phyloP scores from a whole-genome alignment of 1,140 invertebrate species.

The Lucilia cuprina region DNA sequence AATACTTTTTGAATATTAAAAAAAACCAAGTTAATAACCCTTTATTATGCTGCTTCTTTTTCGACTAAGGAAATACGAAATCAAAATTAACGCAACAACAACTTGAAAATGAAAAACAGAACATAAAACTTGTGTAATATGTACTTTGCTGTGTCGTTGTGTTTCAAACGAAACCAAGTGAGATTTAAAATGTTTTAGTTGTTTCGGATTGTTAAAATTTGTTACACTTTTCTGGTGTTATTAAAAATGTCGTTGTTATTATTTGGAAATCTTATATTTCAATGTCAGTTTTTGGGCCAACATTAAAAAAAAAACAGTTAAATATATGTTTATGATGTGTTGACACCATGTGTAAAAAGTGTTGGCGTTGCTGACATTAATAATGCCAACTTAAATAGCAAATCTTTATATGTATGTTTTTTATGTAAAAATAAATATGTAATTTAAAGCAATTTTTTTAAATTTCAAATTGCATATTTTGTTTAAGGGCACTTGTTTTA shows the following conservation, averaged over 20 bases:
- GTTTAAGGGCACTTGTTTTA: not conserved
- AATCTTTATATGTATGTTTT: too few species aligned
- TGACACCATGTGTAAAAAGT: not conserved
- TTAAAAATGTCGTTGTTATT: not conserved
- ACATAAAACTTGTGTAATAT: not conserved
- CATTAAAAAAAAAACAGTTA: not conserved
- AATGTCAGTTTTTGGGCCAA: not conserved
- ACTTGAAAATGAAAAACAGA: not conserved
- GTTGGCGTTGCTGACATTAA: not conserved
- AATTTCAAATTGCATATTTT: not conserved
- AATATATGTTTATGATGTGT: not conserved
- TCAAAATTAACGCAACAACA: not conserved
- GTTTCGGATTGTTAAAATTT: not conserved
- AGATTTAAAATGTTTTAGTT: not conserved
- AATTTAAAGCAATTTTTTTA: not conserved
- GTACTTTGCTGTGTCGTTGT: not conserved
- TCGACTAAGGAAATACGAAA: not conserved
- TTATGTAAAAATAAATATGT: not conserved
- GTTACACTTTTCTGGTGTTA: not conserved
- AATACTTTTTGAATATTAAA: not conserved
- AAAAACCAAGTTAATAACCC: constrained; percentile 2
- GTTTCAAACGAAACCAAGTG: not conserved
- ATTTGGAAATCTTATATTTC: not conserved
- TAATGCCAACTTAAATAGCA: too few species aligned
- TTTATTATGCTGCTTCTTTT: not conserved